Percentiles rank a stretch among this genome's conserved stretches.
These are phyloP conservation scores for Phytoseiulus persimilis DNA, from an alignment of 2,888 invertebrate genomes.

Conservation along the genomic window DNA sequence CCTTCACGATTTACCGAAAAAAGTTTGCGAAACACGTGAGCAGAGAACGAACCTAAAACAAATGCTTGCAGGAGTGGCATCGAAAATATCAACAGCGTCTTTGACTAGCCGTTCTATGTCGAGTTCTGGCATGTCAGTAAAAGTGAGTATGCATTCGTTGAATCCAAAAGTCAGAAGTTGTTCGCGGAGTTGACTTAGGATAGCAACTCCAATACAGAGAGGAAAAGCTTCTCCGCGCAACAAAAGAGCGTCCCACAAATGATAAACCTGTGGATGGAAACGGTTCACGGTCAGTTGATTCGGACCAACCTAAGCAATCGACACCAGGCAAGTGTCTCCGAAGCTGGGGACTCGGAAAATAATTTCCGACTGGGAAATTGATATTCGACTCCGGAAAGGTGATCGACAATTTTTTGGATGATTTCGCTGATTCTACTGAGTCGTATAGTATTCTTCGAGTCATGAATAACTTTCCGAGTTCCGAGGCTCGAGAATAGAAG, in stretches of 20 bases:
- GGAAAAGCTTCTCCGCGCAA: slow-evolving; percentile 88
- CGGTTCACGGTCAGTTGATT: not conserved
- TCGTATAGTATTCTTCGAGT: no score
- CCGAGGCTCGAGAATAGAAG: no score
- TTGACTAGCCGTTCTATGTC: slow-evolving; percentile 86
- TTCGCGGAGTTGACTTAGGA: slow-evolving; percentile 75
- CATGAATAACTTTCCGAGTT: no score
- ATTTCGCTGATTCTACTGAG: no score
- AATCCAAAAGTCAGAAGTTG: slow-evolving; percentile 80
- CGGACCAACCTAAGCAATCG: no score
- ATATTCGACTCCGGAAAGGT: no score
- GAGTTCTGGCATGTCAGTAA: slow-evolving; percentile 96
- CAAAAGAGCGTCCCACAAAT: slow-evolving; percentile 91
- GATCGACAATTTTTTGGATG: no score
- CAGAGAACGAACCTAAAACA: slow-evolving; percentile 14
- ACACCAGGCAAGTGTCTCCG: no score
- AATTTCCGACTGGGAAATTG: no score
- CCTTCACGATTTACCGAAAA: no score
- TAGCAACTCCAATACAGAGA: slow-evolving; percentile 84
- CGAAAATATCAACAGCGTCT: slow-evolving; percentile 75
- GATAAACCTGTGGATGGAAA: slow-evolving; percentile 60
- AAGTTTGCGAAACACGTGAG: no score
- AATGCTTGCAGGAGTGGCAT: slow-evolving; percentile 72
- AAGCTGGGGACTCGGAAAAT: no score
- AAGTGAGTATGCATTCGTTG: slow-evolving; percentile 93